phyloP scores from a whole-genome alignment of 2,888 invertebrate genomes.

The Drosophila limbata region DNA sequence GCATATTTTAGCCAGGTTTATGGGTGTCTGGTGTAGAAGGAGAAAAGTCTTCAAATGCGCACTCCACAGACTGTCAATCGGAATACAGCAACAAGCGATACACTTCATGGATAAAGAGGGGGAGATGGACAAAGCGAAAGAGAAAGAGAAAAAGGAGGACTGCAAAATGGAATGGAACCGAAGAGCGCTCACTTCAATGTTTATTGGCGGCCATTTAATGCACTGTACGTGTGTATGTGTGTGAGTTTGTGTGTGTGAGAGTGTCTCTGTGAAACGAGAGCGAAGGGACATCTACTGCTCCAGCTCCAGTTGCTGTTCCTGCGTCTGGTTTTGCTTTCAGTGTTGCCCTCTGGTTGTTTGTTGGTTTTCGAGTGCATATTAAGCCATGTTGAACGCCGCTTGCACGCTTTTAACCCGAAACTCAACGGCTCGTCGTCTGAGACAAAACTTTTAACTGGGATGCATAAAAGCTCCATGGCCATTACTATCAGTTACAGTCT shows the following conservation, averaged over 20 bases:
- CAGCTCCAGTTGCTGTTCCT: not conserved
- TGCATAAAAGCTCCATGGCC: conserved; percentile 70
- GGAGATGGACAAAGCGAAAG: not conserved
- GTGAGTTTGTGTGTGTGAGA: conserved; percentile 28
- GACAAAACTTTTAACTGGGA: conserved; percentile 76
- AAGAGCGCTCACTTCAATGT: conserved; percentile 55
- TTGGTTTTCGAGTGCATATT: conserved; percentile 54
- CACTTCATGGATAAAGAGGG: conserved; percentile 9
- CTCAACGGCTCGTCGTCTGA: conserved; percentile 70
- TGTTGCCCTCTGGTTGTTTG: not conserved
- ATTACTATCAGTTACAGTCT: conserved; percentile 76
- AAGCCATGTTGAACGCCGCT: conserved; percentile 70
- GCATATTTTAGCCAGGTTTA: conserved; percentile 25
- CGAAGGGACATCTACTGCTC: not conserved
- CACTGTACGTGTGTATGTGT: conserved; percentile 38
- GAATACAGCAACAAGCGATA: conserved; percentile 51
- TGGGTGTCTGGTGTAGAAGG: conserved; percentile 18
- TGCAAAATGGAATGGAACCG: conserved; percentile 20
- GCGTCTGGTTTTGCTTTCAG: conserved; percentile 6
- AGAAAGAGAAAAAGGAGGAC: not conserved
- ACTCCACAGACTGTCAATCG: conserved; percentile 52
- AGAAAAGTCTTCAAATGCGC: conserved; percentile 57
- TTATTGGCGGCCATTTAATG: conserved; percentile 71
- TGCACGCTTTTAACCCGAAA: conserved; percentile 76
- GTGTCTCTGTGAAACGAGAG: conserved; percentile 8